These are phyloP conservation scores for Intellagama lesueurii DNA, from an alignment of 2,797 vertebrate genomes.

Conservation along the genomic window DNA sequence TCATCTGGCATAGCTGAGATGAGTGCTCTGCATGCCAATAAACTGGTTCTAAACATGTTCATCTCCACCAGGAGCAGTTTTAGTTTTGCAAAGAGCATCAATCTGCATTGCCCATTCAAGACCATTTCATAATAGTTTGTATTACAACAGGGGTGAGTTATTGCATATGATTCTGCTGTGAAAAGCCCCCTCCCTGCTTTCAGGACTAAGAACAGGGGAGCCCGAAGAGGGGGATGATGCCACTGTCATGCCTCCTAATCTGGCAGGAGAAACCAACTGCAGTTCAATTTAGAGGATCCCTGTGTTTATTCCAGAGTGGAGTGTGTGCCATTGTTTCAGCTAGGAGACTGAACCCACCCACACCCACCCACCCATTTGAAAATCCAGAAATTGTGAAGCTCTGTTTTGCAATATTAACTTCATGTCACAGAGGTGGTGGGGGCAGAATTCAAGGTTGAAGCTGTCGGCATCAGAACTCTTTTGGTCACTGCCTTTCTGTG, in stretches of 20 bases:
- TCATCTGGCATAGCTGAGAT: background rate
- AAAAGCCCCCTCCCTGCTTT: background rate
- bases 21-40: background rate
- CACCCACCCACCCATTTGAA: fast-evolving
- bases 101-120: background rate
- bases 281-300: background rate
- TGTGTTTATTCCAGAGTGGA: background rate
- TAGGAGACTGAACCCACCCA: background rate
- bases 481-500: constrained; percentile 32
- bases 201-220: too few species aligned
- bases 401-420: constrained; percentile 19
- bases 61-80: background rate
- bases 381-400: constrained; percentile 18
- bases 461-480: background rate
- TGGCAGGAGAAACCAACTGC: background rate
- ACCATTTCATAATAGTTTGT: background rate
- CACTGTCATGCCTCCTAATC: background rate
- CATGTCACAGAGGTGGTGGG: background rate
- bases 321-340: background rate
- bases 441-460: background rate
- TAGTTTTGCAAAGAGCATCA: background rate
- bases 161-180: background rate
- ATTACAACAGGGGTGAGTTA: background rate
- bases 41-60: too few species aligned
- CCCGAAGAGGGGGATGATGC: too few species aligned